Base-by-base conservation (phyloP, 1,140 invertebrate species). In the Phymastichus coffea region DNA sequence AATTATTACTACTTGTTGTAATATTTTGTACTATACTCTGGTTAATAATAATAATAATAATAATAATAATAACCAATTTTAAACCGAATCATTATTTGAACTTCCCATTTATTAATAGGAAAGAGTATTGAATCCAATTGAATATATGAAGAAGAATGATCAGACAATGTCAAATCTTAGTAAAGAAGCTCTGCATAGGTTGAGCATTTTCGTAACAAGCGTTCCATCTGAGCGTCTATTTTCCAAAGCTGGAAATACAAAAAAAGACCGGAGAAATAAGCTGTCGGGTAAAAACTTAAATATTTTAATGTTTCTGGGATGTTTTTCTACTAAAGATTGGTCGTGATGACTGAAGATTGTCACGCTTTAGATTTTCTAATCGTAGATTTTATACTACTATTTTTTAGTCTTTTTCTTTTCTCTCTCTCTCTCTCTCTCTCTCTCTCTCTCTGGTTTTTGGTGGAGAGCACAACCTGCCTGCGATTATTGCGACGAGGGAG, bases 201-300 rank as follows among this genome's bases (percentile, higher is more conserved):
- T 75, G 64, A 59, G 63, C 48, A 62, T 70, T 19, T 69, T 72
- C 57, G 74, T 69, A 28, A 70, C 74, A 8, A 77, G 69, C n/a
- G 73, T 78, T 52, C 70, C 72, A 19, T 72, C 70, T 47, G 75
- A 78, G 66, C 65, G 74, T 37, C 67, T 71, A 12, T 79, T 77
- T 68, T 77, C 75, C 0, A 76, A 76, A 67, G 70, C 71, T 46
- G 72, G 66, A 22, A 47, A 69, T 58, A 70, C 70, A 66, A 63
- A 60, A 52, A 37, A 25, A 7, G 57, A 63, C 41, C 26, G 51
- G n/a, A 54, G 62, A 40, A 63, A 35, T 28, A 20, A 38, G 33
- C 40, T 60, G 14, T 44, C 17, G 10, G 46, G 30, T 30, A 41
- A 60, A 19, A n/a, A 55, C 25, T 19, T 60, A n/a, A 44, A 60